A percentile compares a stretch with the other conserved stretches of the same genome.
phyloP scores from a whole-genome alignment of 2,797 vertebrate genomes.

The Falco biarmicus region DNA sequence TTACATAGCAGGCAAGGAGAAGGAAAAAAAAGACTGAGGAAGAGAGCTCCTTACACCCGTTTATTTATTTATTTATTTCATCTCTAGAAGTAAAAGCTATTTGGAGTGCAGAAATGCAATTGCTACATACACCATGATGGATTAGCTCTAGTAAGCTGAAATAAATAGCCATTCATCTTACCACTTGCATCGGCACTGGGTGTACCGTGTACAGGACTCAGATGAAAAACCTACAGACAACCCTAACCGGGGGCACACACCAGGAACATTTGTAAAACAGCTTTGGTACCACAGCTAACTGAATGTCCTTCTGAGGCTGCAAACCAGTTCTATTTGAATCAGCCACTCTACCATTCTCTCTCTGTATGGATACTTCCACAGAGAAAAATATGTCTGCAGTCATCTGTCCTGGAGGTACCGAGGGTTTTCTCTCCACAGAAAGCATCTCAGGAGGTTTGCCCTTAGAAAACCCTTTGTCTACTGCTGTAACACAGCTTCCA shows the following conservation, averaged over 20 bases:
- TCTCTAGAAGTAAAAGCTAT: constrained; percentile 64
- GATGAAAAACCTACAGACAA: neutral
- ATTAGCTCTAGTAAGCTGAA: constrained; percentile 65
- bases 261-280: neutral
- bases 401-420: neutral
- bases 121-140: constrained; percentile 67
- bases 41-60: constrained; percentile 34
- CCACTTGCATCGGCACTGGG: neutral
- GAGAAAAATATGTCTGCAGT: neutral
- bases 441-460: neutral
- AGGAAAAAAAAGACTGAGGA: constrained; percentile 20
- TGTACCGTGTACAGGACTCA: neutral
- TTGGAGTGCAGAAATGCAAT: constrained; percentile 52
- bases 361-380: neutral
- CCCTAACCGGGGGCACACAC: constrained; percentile 20
- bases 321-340: neutral
- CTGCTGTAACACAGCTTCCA: neutral
- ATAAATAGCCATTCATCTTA: constrained; percentile 74
- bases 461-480: neutral
- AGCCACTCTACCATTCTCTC: neutral
- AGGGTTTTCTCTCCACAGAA: neutral
- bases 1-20: neutral
- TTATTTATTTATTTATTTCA: constrained; percentile 74
- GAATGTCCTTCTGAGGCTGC: neutral
- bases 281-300: neutral